Evolutionary conservation across 2,888 invertebrate species (phyloP), one percentile per base, ranked within the genome.

Genomic region (Cheiracanthium punctorium): DNA sequence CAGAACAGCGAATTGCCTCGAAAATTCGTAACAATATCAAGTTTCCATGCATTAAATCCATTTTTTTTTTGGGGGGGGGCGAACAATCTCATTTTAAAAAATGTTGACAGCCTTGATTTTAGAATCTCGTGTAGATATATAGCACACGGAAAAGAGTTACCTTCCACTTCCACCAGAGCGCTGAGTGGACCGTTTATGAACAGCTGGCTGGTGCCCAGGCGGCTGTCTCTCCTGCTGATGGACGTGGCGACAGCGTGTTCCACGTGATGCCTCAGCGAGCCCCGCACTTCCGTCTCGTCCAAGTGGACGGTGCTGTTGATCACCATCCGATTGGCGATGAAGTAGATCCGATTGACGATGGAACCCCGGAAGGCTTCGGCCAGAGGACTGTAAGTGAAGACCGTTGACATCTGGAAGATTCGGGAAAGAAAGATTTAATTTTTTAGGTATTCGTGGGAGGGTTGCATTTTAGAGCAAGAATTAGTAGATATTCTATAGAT

Each of bases 381-480:
- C 91, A 96, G 96, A 0, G 96, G 96, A 0, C 97, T 97, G 96
- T 96, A 96, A 0, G 96, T 96, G 94, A 97, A 96, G 0, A 97
- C 96, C 0, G 97, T 82, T 0, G 82, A 82, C 37, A 87, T 69
- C 87, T 87, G 67, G 4, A 7, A 7, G 37, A 37, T 7, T 7
- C 4, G 10, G 10, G 10, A 37, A 37, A 37, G 37, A 7, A 37
- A 37, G 10, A 10, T 37, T n/a, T n/a, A n/a, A n/a, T n/a, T n/a
- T n/a, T n/a, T n/a, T n/a, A n/a, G n/a, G n/a, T n/a, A n/a, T n/a
- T n/a, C n/a, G n/a, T n/a, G n/a, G n/a, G n/a, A n/a, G n/a, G n/a
- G n/a, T n/a, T n/a, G n/a, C n/a, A n/a, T n/a, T n/a, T n/a, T n/a
- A n/a, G n/a, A n/a, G n/a, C n/a, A n/a, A n/a, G n/a, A n/a, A n/a